Percentiles rank a stretch among this genome's conserved stretches.
phyloP scores from a whole-genome alignment of 2,888 invertebrate species.

The Sarcophaga variegata region DNA sequence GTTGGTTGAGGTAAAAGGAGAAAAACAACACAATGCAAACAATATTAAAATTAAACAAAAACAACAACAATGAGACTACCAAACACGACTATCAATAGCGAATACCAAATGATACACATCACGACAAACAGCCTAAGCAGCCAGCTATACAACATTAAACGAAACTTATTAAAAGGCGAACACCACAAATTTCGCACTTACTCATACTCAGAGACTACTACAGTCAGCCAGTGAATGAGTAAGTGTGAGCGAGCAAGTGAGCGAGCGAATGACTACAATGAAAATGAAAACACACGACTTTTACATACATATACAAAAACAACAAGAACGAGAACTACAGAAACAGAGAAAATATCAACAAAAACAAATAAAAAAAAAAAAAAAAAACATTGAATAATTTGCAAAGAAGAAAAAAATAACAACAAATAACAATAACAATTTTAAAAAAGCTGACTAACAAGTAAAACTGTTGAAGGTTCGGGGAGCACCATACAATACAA shows the following conservation, averaged over 20 bases:
- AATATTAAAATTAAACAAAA: constrained; percentile 39
- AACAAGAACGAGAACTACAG: constrained; percentile 27
- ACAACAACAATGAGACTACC: constrained; percentile 40
- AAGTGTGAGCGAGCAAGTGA: constrained; percentile 66
- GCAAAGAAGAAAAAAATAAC: constrained; percentile 53
- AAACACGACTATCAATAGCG: constrained; percentile 11
- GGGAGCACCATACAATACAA: constrained; percentile 76
- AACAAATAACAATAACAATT: constrained; percentile 17
- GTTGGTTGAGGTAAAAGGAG: constrained; percentile 14
- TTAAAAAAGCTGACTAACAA: constrained; percentile 77
- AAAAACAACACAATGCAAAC: constrained; percentile 41
- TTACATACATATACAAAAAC: constrained; percentile 31
- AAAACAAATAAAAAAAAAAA: constrained; percentile 38
- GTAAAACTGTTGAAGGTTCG: constrained; percentile 76
- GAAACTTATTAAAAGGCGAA: constrained; percentile 67
- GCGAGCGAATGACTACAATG: constrained; percentile 3
- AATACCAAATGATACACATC: constrained; percentile 28
- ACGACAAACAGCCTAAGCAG: constrained; percentile 37
- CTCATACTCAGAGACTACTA: constrained; percentile 62
- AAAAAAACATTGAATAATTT: constrained; percentile 1
- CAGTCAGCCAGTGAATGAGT: constrained; percentile 52
- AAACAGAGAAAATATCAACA: constrained; percentile 23
- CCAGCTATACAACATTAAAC: constrained; percentile 55
- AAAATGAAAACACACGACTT: constrained; percentile 57
- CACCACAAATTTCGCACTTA: constrained; percentile 75